Evolutionary conservation across 2,888 invertebrate genomes (phyloP), one percentile per base, ranked within the genome.

Genomic region (Chelonus formosanus): DNA sequence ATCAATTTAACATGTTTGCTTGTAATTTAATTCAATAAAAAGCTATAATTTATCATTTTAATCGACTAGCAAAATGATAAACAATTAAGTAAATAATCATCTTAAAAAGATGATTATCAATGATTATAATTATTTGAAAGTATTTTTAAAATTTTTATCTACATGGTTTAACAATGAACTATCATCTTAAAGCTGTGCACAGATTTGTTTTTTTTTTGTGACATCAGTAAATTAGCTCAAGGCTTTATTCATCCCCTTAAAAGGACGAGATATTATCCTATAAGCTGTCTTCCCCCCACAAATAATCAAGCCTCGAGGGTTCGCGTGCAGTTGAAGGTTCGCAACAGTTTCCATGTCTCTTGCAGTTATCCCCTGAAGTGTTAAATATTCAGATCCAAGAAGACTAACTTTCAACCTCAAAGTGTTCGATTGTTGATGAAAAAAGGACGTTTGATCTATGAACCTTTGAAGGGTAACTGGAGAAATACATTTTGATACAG

Each of bases 231-330:
- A 47, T 4, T 10, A 10, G 47, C 8, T 47, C 4, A 47, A 10
- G 47, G 65, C 68, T 74, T 76, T 71, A 20, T 48, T 48, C 10
- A 2, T n/a, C 5, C 48, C 10, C n/a, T 48, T 48, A 48, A n/a
- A 48, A 77, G 74, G 52, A 43, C 20, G 70, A 72, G 74, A 75
- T 75, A 77, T 81, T 82, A 82, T 83, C 82, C 81, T 77, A 80
- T 83, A 83, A 82, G 79, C 80, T 78, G 72, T 73, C 73, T 75
- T 75, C 74, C 76, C 78, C 78, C 74, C 75, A 70, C 73, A 72
- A 76, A 78, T 83, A 83, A 83, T 81, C 82, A 78, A 76, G 78
- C 78, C 84, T 80, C 77, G 78, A 75, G 82, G 84, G 82, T 76
- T 78, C 76, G 78, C 77, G 79, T 82, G 83, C 75, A 79, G 78